Conservation (phyloP, 2,113 vertebrate species). For the Ursus arctos region DNA sequence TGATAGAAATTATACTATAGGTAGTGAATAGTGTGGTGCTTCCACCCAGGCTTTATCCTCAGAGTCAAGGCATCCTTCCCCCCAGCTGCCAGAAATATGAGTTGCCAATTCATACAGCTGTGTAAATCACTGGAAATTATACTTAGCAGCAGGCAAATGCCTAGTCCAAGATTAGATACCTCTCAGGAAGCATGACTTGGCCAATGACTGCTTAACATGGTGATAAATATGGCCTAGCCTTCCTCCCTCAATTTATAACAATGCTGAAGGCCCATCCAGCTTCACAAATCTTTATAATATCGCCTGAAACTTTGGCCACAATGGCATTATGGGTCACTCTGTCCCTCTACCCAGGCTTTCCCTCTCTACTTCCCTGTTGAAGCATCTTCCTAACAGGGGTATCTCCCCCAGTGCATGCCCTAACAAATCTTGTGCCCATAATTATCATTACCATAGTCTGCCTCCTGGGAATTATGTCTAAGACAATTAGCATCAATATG, state of each 20-base stretch:
- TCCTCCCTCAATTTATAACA: not conserved
- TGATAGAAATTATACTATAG: not conserved
- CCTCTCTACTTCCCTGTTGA: not conserved
- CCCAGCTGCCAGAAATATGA: not conserved
- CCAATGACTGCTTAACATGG: not conserved
- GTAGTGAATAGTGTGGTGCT: not conserved
- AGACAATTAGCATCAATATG: not conserved
- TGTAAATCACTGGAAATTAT: not conserved
- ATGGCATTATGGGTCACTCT: not conserved
- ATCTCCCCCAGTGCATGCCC: not conserved
- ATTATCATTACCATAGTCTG: not conserved
- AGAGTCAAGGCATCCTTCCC: not conserved
- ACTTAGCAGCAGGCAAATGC: not conserved
- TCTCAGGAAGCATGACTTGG: not conserved
- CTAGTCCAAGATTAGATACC: not conserved
- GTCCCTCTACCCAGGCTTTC: not conserved
- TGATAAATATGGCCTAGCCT: not conserved
- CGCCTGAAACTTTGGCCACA: not conserved
- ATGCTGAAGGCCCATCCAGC: not conserved
- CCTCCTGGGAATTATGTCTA: not conserved
- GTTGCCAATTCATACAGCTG: not conserved
- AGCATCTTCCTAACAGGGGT: not conserved
- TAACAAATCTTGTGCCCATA: not conserved
- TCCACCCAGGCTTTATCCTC: not conserved
- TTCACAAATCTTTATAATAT: not conserved